Evolutionary conservation across 2,113 vertebrate species (phyloP).

Genomic region (Psittacara wagleri): DNA sequence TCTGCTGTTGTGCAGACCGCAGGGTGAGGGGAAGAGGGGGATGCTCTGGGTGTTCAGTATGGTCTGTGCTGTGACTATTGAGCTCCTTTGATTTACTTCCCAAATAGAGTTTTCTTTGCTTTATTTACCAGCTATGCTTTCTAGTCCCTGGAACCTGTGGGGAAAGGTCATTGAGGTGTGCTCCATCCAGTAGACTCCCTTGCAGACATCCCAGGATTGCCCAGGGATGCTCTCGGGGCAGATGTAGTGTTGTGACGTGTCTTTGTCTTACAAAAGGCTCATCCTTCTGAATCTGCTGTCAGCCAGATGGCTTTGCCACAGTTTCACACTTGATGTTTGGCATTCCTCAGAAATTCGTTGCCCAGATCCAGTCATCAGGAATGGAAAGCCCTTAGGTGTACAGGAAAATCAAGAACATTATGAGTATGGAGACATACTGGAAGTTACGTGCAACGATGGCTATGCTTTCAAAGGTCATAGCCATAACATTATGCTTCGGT

Average conservation of each 20-base stretch:
- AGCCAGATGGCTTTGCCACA: accelerated
- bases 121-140: not conserved
- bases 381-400: accelerated
- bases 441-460: accelerated
- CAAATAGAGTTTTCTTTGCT: not conserved
- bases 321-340: not conserved
- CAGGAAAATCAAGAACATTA: accelerated
- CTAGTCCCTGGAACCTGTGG: not conserved
- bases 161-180: not conserved
- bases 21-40: not conserved
- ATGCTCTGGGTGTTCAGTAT: not conserved
- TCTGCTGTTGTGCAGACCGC: not conserved
- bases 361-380: not conserved
- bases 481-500: accelerated
- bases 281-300: not conserved
- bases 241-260: accelerated
- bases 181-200: not conserved
- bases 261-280: not conserved
- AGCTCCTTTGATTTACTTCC: not conserved
- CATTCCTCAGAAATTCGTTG: not conserved
- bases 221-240: not conserved
- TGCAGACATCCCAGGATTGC: not conserved
- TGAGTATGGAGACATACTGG: accelerated
- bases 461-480: accelerated
- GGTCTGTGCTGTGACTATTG: not conserved